phyloP scores from a whole-genome alignment of 2,888 invertebrate genomes.

The Drosophila prolongata region DNA sequence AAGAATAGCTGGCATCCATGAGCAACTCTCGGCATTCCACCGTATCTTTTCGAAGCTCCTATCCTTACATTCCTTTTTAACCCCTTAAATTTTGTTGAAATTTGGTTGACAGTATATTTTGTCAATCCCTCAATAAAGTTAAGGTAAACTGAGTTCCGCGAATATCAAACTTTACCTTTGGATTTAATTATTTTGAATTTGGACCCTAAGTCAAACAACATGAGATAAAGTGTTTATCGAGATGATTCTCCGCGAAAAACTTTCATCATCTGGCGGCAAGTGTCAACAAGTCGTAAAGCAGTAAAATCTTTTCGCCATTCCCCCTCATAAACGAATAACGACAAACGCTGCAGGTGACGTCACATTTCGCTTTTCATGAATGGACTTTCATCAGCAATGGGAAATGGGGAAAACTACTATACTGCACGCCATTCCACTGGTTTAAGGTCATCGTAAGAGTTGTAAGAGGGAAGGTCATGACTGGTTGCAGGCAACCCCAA shows the following conservation, averaged over 20 bases:
- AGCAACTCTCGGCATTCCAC: too few species aligned
- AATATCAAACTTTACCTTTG: constrained; percentile 16
- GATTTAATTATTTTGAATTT: constrained; percentile 1
- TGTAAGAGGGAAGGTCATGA: constrained; percentile 54
- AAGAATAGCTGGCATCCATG: too few species aligned
- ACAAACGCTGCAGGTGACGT: constrained; percentile 29
- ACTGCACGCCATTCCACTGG: constrained; percentile 18
- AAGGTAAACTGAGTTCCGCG: neutral
- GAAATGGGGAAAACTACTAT: constrained; percentile 3
- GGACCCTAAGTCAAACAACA: neutral
- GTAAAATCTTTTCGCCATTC: neutral
- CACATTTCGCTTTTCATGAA: constrained; percentile 54
- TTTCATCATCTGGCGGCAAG: constrained; percentile 39
- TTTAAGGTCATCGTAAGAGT: constrained; percentile 55
- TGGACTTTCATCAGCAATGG: constrained; percentile 44
- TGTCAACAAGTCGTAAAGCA: constrained; percentile 14
- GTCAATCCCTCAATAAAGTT: too few species aligned
- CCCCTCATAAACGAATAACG: neutral
- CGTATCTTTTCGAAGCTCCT: too few species aligned
- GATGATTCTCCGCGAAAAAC: constrained; percentile 2
- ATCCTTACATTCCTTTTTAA: too few species aligned
- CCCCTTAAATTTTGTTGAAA: too few species aligned
- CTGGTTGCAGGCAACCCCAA: constrained; percentile 29
- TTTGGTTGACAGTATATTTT: too few species aligned
- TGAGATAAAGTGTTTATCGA: constrained; percentile 6